Evolutionary conservation across 2,113 vertebrate species (phyloP).

Genomic region (Aegotheles bennettii): DNA sequence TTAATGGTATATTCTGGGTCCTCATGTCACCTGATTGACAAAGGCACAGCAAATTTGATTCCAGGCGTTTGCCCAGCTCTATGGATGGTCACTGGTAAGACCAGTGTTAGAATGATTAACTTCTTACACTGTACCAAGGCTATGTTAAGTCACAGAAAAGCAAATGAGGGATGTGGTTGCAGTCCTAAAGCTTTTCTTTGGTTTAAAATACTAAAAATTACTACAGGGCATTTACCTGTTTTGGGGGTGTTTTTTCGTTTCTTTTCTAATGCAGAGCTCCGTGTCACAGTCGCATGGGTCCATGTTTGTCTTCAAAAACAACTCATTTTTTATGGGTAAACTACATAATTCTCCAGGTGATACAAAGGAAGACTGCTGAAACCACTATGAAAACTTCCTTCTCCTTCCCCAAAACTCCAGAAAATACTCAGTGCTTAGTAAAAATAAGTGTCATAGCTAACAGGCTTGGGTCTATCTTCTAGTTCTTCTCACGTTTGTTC

Average conservation of each 20-base stretch:
- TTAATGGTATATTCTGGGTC: neutral
- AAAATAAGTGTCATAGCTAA: fast-evolving
- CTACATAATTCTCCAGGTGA: neutral
- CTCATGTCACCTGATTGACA: neutral
- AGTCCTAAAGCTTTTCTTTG: neutral
- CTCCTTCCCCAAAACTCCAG: neutral
- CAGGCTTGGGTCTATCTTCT: neutral
- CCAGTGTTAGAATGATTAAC: neutral
- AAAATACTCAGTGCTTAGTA: neutral
- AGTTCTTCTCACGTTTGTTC: neutral
- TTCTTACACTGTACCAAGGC: neutral
- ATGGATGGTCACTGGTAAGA: neutral
- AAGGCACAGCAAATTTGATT: neutral
- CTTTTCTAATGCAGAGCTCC: neutral
- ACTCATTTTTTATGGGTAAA: neutral
- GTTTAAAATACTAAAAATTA: neutral
- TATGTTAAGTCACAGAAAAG: neutral
- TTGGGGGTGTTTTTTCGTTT: neutral
- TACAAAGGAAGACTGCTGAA: neutral
- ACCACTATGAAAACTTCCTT: neutral
- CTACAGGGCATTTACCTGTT: neutral
- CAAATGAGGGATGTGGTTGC: neutral
- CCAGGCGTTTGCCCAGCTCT: fast-evolving
- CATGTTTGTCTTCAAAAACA: neutral
- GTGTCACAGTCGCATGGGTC: neutral